These are phyloP conservation scores for Theodoxus fluviatilis DNA, from an alignment of 2,888 invertebrate genomes.

Conservation along the genomic window DNA sequence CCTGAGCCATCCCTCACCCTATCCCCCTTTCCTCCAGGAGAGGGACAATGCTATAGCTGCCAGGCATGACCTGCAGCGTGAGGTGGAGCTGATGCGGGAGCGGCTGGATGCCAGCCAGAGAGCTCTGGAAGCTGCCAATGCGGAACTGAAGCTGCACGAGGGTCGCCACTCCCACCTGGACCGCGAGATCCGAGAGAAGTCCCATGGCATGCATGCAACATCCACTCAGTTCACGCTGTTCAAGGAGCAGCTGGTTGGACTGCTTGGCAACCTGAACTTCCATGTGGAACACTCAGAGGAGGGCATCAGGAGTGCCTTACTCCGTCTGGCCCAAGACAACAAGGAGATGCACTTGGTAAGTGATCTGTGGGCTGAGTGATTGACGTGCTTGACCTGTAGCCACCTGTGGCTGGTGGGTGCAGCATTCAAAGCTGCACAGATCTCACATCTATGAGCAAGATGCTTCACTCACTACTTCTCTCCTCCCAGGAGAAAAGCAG, in stretches of 20 bases:
- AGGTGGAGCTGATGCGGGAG: constrained; percentile 52
- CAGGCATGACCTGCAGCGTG: constrained; percentile 51
- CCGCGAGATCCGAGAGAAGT: constrained; percentile 37
- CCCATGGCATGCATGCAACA: constrained; percentile 40
- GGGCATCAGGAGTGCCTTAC: constrained; percentile 50
- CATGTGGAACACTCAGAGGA: constrained; percentile 54
- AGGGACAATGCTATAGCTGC: constrained; percentile 52
- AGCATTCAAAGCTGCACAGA: no score
- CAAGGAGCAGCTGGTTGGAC: constrained; percentile 54
- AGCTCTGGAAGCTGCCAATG: constrained; percentile 47
- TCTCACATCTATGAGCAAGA: no score
- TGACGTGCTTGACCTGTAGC: no score
- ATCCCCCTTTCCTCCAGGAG: constrained; percentile 48
- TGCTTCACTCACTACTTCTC: no score
- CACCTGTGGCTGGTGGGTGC: no score
- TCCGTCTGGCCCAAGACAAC: constrained; percentile 38
- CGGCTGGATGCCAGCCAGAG: constrained; percentile 51
- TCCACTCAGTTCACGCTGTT: constrained; percentile 48
- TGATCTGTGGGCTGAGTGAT: no score
- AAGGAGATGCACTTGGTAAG: constrained; percentile 56
- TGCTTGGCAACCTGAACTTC: constrained; percentile 49
- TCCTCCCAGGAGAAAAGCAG: no score
- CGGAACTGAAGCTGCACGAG: constrained; percentile 52
- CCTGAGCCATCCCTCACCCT: no score
- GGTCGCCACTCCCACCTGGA: constrained; percentile 42